A percentile compares a stretch with the other conserved stretches of the same genome.
These are phyloP conservation scores for Sander vitreus DNA, from an alignment of 2,113 vertebrate species.

Conservation along the genomic window DNA sequence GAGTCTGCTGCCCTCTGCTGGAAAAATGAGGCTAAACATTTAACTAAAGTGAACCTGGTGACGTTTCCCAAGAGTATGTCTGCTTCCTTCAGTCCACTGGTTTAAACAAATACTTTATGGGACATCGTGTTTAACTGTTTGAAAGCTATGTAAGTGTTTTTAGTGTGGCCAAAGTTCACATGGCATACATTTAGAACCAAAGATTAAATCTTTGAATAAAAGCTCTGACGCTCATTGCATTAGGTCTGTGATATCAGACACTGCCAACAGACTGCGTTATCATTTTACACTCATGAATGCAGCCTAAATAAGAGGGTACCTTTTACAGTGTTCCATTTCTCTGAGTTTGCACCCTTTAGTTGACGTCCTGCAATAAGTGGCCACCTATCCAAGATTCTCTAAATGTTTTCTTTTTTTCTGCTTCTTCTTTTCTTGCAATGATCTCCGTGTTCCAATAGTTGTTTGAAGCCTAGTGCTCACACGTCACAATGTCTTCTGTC, in stretches of 20 bases:
- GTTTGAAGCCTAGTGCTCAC: constrained; percentile 57
- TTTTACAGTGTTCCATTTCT: background rate
- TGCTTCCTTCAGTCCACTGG: background rate
- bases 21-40: constrained; percentile 21
- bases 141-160: background rate
- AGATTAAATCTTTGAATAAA: background rate
- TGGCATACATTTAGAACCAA: background rate
- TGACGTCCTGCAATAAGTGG: background rate
- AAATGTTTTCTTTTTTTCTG: background rate
- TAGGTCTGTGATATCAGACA: background rate
- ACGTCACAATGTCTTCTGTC: constrained; percentile 59
- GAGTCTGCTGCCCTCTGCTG: constrained; percentile 81
- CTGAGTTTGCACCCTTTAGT: background rate
- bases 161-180: background rate
- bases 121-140: background rate
- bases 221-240: background rate
- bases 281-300: background rate
- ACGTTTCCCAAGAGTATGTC: background rate
- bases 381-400: background rate
- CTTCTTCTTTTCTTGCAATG: constrained; percentile 39
- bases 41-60: background rate
- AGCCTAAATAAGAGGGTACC: background rate
- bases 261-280: background rate
- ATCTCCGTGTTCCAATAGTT: constrained; percentile 7
- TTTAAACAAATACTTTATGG: constrained; percentile 3